Conservation (phyloP, 1,140 invertebrate species). For the Mesaphorura yosii region DNA sequence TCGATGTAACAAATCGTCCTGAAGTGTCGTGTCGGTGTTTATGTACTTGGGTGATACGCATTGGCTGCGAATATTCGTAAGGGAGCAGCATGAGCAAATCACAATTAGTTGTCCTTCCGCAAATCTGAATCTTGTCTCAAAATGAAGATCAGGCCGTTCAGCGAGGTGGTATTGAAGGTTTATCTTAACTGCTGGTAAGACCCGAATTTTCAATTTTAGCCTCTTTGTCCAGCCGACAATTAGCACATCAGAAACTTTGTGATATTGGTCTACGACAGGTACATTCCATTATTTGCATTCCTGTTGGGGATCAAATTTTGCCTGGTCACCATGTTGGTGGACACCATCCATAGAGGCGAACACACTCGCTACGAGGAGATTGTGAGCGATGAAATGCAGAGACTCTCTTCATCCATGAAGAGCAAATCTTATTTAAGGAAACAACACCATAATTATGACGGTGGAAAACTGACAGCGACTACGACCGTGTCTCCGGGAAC, state of each 20-base stretch:
- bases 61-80: no score
- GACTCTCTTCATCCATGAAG: neutral
- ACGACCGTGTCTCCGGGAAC: neutral
- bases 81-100: no score
- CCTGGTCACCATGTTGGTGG: conserved; percentile 13
- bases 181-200: conserved; percentile 13
- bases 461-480: neutral
- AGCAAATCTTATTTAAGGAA: no score
- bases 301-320: conserved; percentile 27
- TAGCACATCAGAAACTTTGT: neutral
- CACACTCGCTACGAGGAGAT: neutral
- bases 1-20: no score
- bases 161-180: neutral
- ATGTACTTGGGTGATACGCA: no score
- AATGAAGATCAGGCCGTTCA: neutral
- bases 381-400: neutral
- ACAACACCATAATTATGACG: no score
- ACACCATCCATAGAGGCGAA: conserved; percentile 9
- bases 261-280: conserved; percentile 10
- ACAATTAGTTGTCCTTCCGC: no score
- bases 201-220: neutral
- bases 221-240: no score
- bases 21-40: no score
- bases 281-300: conserved; percentile 22
- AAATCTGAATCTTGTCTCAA: no score